Conservation (phyloP, 2,113 vertebrate genomes). For the Colossoma macropomum region DNA sequence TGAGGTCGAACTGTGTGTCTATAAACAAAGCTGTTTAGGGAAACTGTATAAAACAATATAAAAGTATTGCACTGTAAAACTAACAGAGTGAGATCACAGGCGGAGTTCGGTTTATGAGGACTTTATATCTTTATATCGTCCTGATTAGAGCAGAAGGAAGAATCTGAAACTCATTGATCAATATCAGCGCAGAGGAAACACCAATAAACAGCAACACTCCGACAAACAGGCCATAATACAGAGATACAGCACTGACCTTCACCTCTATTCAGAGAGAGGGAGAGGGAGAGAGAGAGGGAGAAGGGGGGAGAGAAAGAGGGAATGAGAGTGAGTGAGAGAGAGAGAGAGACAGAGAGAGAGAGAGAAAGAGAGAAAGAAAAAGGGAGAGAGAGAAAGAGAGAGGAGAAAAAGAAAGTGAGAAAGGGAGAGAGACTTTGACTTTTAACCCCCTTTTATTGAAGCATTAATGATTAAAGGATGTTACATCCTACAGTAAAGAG, state of each 20-base stretch:
- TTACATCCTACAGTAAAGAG: too few relatives aligned
- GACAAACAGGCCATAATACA: background rate
- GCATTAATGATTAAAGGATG: too few relatives aligned
- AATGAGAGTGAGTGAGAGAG: too few relatives aligned
- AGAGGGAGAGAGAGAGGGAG: background rate
- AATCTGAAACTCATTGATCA: background rate
- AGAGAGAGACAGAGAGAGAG: background rate
- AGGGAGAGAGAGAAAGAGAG: too few relatives aligned
- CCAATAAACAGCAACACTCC: background rate
- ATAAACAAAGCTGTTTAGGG: too few relatives aligned
- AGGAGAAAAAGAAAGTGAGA: conserved; percentile 66
- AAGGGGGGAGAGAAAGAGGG: background rate
- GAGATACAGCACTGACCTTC: background rate
- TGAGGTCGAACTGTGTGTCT: too few relatives aligned
- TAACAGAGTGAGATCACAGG: too few relatives aligned
- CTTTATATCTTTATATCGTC: too few relatives aligned
- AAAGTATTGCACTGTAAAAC: too few relatives aligned
- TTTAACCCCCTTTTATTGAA: too few relatives aligned
- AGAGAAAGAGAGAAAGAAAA: background rate
- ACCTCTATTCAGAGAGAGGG: background rate
- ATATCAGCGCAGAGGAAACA: background rate
- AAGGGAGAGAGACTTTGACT: conserved; percentile 7
- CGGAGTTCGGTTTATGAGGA: too few relatives aligned
- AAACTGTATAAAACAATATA: too few relatives aligned
- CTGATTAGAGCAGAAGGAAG: background rate